Conservation (phyloP, 2,888 invertebrate genomes). For the Tiphia femorata region DNA sequence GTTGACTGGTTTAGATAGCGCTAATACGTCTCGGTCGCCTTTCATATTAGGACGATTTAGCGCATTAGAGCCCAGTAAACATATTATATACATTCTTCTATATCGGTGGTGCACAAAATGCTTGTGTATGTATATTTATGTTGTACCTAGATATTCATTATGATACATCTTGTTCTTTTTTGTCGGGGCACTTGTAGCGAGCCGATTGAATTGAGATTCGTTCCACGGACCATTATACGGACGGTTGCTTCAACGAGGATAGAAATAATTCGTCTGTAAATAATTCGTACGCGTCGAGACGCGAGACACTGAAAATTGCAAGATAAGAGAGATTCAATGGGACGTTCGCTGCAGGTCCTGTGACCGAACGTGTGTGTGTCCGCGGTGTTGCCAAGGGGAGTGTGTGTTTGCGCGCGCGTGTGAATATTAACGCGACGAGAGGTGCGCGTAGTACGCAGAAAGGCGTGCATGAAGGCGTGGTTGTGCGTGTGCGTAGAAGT, state of each 20-base stretch:
- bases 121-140: conserved; percentile 69
- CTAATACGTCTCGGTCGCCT: conserved; percentile 50
- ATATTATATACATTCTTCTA: conserved; percentile 53
- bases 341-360: conserved; percentile 50
- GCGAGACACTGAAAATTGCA: not conserved
- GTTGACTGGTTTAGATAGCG: conserved; percentile 53
- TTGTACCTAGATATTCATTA: conserved; percentile 66
- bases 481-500: conserved; percentile 66
- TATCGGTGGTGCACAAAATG: conserved; percentile 66
- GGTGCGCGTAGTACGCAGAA: conserved; percentile 44
- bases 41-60: conserved; percentile 23
- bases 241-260: not conserved
- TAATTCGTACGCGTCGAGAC: no score
- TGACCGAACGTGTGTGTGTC: conserved; percentile 63
- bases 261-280: no score
- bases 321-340: not conserved
- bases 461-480: conserved; percentile 66
- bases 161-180: conserved; percentile 43
- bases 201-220: conserved; percentile 21
- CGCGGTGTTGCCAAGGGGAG: conserved; percentile 53
- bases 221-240: not conserved
- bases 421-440: conserved; percentile 34
- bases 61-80: conserved; percentile 60
- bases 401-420: conserved; percentile 32
- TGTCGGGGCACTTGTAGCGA: conserved; percentile 55